Percentiles rank a stretch among this genome's conserved stretches.
phyloP scores from a whole-genome alignment of 2,113 vertebrate species.

The Motacilla alba region DNA sequence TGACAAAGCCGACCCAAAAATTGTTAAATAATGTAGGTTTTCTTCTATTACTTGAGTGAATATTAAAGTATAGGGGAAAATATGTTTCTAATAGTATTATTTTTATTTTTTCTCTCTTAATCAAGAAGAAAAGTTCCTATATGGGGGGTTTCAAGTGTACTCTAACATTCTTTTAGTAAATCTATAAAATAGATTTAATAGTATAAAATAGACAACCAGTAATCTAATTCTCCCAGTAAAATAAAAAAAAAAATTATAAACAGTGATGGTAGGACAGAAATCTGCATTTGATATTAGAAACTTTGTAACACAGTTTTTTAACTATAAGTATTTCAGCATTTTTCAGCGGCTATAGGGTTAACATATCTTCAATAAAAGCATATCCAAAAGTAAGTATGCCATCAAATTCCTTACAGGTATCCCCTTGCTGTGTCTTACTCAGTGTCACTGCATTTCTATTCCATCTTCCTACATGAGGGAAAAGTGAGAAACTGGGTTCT shows the following conservation, averaged over 20 bases:
- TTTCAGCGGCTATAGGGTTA: not conserved
- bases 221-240: not conserved
- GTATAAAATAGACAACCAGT: not conserved
- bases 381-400: not conserved
- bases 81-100: not conserved
- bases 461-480: not conserved
- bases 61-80: not conserved
- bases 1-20: not conserved
- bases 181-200: not conserved
- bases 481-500: not conserved
- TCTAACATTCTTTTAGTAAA: not conserved
- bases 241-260: not conserved
- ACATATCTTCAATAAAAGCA: not conserved
- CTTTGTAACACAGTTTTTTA: fast-evolving
- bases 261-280: not conserved
- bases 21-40: not conserved
- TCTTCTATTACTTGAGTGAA: not conserved
- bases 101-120: not conserved
- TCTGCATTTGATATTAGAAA: not conserved
- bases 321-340: not conserved
- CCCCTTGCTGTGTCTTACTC: not conserved
- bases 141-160: not conserved
- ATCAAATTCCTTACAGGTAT: not conserved
- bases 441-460: not conserved
- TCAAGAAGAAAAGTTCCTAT: not conserved